Conservation (phyloP, 2,113 vertebrate species). For the Crotalus viridis region DNA sequence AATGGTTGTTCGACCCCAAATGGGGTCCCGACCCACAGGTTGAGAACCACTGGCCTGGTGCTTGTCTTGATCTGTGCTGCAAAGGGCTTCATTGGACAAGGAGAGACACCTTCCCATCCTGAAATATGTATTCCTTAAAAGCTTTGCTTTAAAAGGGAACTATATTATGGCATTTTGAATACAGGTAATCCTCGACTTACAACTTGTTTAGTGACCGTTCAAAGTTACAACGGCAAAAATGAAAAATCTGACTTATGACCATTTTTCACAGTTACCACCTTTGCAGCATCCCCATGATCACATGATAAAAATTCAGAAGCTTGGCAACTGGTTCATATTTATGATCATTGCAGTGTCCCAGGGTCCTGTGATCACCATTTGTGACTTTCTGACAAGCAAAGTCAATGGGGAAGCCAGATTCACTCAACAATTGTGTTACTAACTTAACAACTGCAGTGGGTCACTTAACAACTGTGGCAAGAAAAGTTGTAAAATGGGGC, state of each 20-base stretch:
- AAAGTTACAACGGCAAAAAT: background rate
- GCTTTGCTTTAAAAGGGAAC: accelerated
- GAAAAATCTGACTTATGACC: background rate
- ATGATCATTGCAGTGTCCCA: background rate
- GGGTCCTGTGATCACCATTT: background rate
- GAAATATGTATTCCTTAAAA: no score
- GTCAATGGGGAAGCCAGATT: background rate
- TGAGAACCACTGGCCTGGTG: no score
- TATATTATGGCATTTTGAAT: background rate
- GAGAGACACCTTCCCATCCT: background rate
- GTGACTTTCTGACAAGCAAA: background rate
- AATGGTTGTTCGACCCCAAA: no score
- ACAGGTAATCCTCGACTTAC: background rate
- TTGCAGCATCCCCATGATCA: background rate
- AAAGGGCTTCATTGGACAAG: background rate
- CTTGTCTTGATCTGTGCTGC: background rate
- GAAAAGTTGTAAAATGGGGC: background rate
- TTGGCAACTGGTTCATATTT: background rate
- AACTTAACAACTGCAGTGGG: background rate
- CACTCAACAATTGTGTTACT: background rate
- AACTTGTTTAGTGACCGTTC: background rate
- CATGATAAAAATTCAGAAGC: background rate
- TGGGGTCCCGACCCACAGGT: no score
- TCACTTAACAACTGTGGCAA: background rate
- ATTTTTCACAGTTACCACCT: background rate